A percentile compares a stretch with the other conserved stretches of the same genome.
These are phyloP conservation scores for Pocillopora grandis DNA, from an alignment of 92 coral and sea anemone genomes.

Conservation along the genomic window DNA sequence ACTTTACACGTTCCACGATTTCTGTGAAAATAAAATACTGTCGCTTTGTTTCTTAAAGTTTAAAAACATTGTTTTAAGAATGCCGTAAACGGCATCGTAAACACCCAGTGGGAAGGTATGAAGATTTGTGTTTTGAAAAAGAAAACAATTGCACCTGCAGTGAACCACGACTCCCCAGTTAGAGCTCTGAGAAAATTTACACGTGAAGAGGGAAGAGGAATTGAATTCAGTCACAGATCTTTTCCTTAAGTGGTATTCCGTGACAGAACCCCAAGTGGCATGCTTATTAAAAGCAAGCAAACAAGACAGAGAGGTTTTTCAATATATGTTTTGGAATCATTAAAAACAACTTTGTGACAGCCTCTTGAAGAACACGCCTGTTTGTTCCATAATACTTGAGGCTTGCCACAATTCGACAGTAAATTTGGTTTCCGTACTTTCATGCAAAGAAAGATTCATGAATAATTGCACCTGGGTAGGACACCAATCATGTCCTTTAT, in stretches of 20 bases:
- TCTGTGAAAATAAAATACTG: not conserved
- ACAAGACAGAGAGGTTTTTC: slow-evolving; percentile 6
- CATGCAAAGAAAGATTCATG: not conserved
- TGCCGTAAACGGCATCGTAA: not conserved
- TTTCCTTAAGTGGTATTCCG: slow-evolving; percentile 4
- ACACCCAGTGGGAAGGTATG: not conserved
- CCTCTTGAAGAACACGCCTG: not conserved
- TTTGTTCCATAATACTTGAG: not conserved
- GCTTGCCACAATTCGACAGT: not conserved
- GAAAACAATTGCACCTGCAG: slow-evolving; percentile 15
- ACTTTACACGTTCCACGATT: not conserved
- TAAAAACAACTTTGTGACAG: slow-evolving; percentile 1
- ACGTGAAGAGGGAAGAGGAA: slow-evolving; percentile 5
- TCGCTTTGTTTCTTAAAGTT: not conserved
- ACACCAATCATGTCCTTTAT: not conserved
- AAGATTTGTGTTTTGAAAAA: not conserved
- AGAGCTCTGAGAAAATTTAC: not conserved
- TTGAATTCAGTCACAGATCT: not conserved
- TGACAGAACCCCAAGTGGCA: slow-evolving; percentile 17
- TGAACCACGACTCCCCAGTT: not conserved
- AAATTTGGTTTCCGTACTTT: not conserved
- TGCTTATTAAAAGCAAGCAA: slow-evolving; percentile 25
- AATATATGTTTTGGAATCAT: not conserved
- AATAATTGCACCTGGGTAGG: not conserved
- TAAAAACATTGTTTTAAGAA: not conserved